Evolutionary conservation across 2,797 vertebrate species (phyloP).

Genomic region (Melanogrammus aeglefinus): DNA sequence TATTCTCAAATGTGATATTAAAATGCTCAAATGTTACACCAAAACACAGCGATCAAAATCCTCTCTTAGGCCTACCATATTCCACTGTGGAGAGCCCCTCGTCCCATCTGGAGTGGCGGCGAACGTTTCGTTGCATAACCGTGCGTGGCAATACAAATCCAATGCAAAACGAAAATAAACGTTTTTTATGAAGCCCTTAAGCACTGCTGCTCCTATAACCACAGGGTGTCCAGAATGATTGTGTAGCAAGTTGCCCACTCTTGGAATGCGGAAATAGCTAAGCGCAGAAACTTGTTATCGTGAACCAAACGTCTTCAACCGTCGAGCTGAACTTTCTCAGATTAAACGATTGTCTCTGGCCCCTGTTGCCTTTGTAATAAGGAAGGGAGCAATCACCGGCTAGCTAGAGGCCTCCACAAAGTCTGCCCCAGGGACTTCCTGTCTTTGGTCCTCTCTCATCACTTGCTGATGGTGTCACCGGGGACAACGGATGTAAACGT

Average conservation of each 20-base stretch:
- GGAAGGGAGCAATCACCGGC: conserved; percentile 69
- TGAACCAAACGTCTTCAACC: conserved; percentile 32
- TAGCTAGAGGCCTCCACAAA: conserved; percentile 42
- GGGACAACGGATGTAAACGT: conserved; percentile 18
- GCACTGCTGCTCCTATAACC: neutral
- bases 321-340: conserved; percentile 37
- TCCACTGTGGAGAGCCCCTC: conserved; percentile 71
- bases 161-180: conserved; percentile 4
- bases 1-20: neutral
- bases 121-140: conserved; percentile 55
- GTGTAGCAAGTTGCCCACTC: conserved; percentile 9
- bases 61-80: conserved; percentile 75
- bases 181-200: neutral
- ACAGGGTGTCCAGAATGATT: conserved; percentile 4
- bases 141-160: neutral
- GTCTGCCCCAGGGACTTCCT: conserved; percentile 48
- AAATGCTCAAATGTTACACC: neutral
- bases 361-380: conserved; percentile 46
- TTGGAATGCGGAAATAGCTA: conserved; percentile 72
- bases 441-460: neutral
- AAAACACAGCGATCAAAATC: neutral
- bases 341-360: conserved; percentile 49
- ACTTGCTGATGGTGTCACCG: neutral
- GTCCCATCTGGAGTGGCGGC: conserved; percentile 66
- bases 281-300: conserved; percentile 54